A percentile compares a stretch with the other conserved stretches of the same genome.
These are phyloP conservation scores for Endotricha flammealis DNA, from an alignment of 2,888 invertebrate species.

Conservation along the genomic window DNA sequence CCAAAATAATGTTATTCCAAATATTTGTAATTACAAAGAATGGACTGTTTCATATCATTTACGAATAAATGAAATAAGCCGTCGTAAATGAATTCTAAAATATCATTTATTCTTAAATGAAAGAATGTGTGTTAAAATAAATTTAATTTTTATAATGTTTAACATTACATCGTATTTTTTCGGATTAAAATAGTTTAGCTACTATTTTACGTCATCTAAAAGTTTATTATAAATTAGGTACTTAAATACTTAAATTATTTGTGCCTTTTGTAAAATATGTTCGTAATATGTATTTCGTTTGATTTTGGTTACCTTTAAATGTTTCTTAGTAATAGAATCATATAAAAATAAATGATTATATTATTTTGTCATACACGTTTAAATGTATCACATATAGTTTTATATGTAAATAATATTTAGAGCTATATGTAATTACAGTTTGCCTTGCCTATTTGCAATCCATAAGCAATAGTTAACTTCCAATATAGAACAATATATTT, in stretches of 20 bases:
- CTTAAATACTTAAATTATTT: slow-evolving; percentile 67
- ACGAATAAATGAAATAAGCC: slow-evolving; percentile 10
- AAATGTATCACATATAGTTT: slow-evolving; percentile 16
- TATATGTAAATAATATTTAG: slow-evolving; percentile 16
- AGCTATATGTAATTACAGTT: slow-evolving; percentile 15
- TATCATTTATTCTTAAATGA: too few species aligned
- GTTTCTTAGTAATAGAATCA: slow-evolving; percentile 18
- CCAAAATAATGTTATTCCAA: too few species aligned
- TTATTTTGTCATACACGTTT: slow-evolving; percentile 21
- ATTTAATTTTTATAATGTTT: slow-evolving; percentile 7
- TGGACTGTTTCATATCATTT: slow-evolving; percentile 13
- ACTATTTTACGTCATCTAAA: slow-evolving; percentile 19
- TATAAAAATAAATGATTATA: slow-evolving; percentile 8
- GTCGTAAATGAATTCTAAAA: too few species aligned
- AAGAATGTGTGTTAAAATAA: neutral
- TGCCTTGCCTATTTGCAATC: slow-evolving; percentile 35
- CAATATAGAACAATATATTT: slow-evolving; percentile 10
- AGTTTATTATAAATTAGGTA: slow-evolving; percentile 30
- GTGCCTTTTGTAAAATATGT: slow-evolving; percentile 40
- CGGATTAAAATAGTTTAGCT: slow-evolving; percentile 17
- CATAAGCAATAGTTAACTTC: slow-evolving; percentile 44
- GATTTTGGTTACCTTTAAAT: slow-evolving; percentile 33
- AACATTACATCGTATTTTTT: slow-evolving; percentile 11
- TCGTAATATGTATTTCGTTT: slow-evolving; percentile 26
- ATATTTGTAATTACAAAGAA: slow-evolving; percentile 11